Evolutionary conservation across 2,113 vertebrate species (phyloP).

Genomic region (Podarcis muralis): DNA sequence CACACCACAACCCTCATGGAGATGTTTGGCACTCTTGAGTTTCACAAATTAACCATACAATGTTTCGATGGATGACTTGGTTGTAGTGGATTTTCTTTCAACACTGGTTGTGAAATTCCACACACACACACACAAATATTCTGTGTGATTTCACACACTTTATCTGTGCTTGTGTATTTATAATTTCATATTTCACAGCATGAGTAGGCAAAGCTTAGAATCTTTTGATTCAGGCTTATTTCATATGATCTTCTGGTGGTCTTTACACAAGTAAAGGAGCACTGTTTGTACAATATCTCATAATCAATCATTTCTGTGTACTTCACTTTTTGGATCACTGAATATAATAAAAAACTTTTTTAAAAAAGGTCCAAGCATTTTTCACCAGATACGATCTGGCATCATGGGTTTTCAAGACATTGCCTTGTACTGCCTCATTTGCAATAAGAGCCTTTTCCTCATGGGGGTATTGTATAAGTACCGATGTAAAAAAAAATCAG

Average conservation of each 20-base stretch:
- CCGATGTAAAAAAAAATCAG: background rate
- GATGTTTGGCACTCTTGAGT: background rate
- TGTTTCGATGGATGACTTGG: background rate
- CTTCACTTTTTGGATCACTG: background rate
- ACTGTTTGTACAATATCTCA: background rate
- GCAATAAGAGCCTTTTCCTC: background rate
- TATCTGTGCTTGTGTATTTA: background rate
- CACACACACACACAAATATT: background rate
- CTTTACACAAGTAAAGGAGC: background rate
- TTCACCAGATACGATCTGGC: background rate
- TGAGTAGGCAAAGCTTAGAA: background rate
- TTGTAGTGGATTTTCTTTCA: background rate
- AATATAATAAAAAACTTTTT: background rate
- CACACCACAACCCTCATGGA: no score
- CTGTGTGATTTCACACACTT: background rate
- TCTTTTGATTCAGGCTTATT: background rate
- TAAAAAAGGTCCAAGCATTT: background rate
- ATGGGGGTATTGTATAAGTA: background rate
- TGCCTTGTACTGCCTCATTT: background rate
- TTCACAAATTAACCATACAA: background rate
- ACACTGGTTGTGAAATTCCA: background rate
- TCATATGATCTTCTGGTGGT: background rate
- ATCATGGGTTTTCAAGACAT: background rate
- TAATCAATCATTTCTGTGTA: background rate
- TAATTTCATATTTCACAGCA: background rate